These are phyloP conservation scores for Pentamera pediparva DNA, from an alignment of 53 echinoderm and acorn worm genomes.

Conservation along the genomic window DNA sequence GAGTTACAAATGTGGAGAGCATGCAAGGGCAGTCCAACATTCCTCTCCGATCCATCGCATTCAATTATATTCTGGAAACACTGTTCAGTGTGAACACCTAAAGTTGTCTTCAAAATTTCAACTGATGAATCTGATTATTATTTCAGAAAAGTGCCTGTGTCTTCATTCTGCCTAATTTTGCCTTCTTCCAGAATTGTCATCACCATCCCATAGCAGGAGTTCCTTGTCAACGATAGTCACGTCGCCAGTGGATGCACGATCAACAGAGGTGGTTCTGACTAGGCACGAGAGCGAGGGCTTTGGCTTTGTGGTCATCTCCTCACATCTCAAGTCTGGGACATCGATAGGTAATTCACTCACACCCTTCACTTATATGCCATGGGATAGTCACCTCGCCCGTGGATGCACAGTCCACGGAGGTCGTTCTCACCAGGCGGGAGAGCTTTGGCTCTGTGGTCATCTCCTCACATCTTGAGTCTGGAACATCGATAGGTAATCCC, in stretches of 20 bases:
- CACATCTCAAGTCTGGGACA: conserved; percentile 79
- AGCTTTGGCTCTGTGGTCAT: neutral
- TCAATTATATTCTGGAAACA: too few relatives aligned
- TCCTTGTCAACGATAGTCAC: conserved; percentile 21
- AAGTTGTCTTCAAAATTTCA: too few relatives aligned
- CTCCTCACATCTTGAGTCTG: too few relatives aligned
- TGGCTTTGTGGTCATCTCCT: conserved; percentile 90
- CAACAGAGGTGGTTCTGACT: conserved; percentile 42
- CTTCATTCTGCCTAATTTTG: neutral
- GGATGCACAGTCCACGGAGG: neutral
- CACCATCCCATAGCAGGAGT: conserved; percentile 30
- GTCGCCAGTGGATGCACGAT: conserved; percentile 17
- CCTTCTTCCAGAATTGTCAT: conserved; percentile 15
- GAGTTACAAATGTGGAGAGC: too few relatives aligned
- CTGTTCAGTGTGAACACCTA: too few relatives aligned
- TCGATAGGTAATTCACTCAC: conserved; percentile 65
- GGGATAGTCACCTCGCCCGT: too few relatives aligned
- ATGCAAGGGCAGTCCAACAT: too few relatives aligned
- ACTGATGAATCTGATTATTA: neutral
- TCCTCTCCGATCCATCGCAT: too few relatives aligned
- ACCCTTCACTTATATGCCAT: neutral
- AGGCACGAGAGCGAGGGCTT: conserved; percentile 84
- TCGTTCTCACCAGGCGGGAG: neutral
- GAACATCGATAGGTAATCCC: too few relatives aligned
- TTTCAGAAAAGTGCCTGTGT: neutral